Conservation (phyloP, 2,797 vertebrate genomes). For the Alcedo quadribrachys region DNA sequence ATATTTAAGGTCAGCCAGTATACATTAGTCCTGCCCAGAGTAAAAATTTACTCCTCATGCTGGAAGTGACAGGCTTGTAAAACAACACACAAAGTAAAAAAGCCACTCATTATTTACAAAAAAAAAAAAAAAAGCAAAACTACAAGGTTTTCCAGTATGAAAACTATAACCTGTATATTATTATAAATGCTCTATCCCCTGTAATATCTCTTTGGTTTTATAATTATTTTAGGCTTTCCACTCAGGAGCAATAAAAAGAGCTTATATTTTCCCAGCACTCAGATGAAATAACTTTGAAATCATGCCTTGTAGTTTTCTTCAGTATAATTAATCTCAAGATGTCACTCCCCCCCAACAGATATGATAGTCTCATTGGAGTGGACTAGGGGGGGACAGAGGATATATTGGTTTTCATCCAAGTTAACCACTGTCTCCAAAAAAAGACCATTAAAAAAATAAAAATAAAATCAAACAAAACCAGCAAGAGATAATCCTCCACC, state of each 20-base stretch:
- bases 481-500: constrained; percentile 60
- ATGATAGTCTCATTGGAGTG: constrained; percentile 27
- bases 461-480: constrained; percentile 72
- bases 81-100: constrained; percentile 52
- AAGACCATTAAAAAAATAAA: constrained; percentile 35
- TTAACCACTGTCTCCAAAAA: constrained; percentile 34
- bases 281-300: constrained; percentile 40
- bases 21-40: constrained; percentile 62
- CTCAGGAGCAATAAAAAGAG: constrained; percentile 34
- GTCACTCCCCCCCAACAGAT: background rate
- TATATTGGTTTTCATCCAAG: constrained; percentile 54
- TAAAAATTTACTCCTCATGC: constrained; percentile 67
- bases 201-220: constrained; percentile 35
- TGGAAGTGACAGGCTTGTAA: constrained; percentile 67
- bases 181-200: background rate
- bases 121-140: constrained; percentile 53
- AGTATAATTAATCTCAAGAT: constrained; percentile 36
- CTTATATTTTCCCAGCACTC: constrained; percentile 31
- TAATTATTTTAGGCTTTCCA: constrained; percentile 63
- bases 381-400: background rate
- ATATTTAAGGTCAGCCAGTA: constrained; percentile 70
- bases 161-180: constrained; percentile 20
- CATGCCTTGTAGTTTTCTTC: background rate
- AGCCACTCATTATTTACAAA: constrained; percentile 71
- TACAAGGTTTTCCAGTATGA: background rate